These are phyloP conservation scores for Tachysurus fulvidraco DNA, from an alignment of 2,113 vertebrate genomes.

Conservation along the genomic window DNA sequence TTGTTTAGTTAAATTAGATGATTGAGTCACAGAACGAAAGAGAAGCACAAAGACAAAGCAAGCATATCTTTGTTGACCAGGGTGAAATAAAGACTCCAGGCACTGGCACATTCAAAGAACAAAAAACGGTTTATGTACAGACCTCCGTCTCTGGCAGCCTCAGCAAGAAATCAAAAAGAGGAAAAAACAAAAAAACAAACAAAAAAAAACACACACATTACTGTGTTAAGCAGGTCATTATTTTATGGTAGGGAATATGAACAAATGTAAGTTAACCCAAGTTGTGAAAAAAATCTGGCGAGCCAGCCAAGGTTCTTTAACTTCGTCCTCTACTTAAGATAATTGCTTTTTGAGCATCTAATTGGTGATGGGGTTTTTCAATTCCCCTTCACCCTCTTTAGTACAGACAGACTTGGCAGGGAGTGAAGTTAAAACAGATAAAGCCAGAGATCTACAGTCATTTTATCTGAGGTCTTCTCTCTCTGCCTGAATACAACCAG, in stretches of 20 bases:
- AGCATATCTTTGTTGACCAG: slow-evolving; percentile 1
- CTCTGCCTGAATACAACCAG: slow-evolving; percentile 19
- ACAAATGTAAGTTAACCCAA: neutral
- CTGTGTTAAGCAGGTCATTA: neutral
- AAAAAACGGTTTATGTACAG: neutral
- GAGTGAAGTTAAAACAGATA: slow-evolving; percentile 31
- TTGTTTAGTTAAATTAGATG: slow-evolving; percentile 53
- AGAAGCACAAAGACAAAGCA: slow-evolving; percentile 6
- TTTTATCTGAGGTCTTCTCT: slow-evolving; percentile 33
- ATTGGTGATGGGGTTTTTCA: slow-evolving; percentile 35
- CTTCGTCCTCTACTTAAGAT: slow-evolving; percentile 27
- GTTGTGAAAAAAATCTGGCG: slow-evolving; percentile 5
- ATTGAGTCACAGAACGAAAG: slow-evolving; percentile 50
- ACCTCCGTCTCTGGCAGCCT: neutral
- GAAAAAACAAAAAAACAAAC: neutral
- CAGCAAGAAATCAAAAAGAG: neutral
- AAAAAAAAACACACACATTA: neutral
- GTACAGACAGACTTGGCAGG: neutral
- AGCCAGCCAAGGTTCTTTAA: slow-evolving; percentile 27
- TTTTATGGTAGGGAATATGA: neutral
- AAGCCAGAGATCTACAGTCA: slow-evolving; percentile 41
- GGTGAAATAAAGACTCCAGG: neutral
- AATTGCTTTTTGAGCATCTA: slow-evolving; percentile 41
- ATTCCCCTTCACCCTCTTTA: slow-evolving; percentile 28
- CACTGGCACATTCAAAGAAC: slow-evolving; percentile 4